These are phyloP conservation scores for Prionailurus viverrinus DNA, from an alignment of 2,113 vertebrate genomes.

Conservation along the genomic window DNA sequence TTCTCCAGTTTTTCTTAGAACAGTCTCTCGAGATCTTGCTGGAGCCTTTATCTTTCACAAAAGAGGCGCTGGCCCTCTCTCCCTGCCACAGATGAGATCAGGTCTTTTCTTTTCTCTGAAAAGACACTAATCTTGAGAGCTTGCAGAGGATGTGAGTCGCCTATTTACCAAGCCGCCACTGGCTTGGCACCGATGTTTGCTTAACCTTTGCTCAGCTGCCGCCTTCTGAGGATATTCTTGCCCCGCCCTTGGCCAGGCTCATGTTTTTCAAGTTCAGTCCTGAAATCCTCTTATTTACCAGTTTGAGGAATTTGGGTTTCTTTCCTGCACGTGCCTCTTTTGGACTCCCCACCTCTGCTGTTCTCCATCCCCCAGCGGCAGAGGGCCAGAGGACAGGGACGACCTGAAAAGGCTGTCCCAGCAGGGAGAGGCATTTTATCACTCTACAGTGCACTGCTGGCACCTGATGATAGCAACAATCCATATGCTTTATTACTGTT, in stretches of 20 bases:
- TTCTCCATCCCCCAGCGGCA: fast-evolving
- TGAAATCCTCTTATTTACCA: constrained; percentile 67
- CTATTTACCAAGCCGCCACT: not conserved
- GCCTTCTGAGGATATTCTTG: constrained; percentile 49
- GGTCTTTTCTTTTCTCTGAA: constrained; percentile 21
- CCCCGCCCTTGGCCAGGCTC: not conserved
- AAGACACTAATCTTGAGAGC: not conserved
- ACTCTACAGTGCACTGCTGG: not conserved
- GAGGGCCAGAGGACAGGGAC: not conserved
- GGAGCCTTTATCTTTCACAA: not conserved
- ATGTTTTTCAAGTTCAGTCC: constrained; percentile 66
- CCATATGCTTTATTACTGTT: not conserved
- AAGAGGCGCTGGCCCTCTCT: not conserved
- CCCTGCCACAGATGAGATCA: not conserved
- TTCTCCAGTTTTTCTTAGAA: constrained; percentile 2
- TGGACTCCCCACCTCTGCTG: not conserved
- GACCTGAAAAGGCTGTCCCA: fast-evolving
- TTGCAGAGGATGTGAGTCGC: not conserved
- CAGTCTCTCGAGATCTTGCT: not conserved
- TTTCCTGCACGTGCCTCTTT: not conserved
- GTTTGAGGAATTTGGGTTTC: constrained; percentile 36
- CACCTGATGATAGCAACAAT: not conserved
- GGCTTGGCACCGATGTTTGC: constrained; percentile 14
- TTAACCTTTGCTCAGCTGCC: constrained; percentile 14
- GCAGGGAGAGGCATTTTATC: not conserved